Conservation (phyloP, 2,113 vertebrate genomes). For the Campylomormyrus numenius region DNA sequence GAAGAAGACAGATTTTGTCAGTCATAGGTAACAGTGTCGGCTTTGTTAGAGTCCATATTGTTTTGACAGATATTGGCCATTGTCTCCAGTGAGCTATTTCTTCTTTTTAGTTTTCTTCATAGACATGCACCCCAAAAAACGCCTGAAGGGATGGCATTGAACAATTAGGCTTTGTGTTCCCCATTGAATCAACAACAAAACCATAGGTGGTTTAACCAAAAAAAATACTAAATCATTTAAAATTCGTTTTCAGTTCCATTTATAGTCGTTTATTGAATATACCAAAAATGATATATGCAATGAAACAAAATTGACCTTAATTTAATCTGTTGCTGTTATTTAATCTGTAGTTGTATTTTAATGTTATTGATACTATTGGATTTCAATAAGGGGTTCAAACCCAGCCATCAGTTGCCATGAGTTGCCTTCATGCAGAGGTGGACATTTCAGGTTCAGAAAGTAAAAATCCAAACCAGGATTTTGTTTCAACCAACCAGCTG, state of each 20-base stretch:
- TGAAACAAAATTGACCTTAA: neutral
- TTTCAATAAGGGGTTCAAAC: neutral
- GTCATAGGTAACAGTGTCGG: constrained; percentile 43
- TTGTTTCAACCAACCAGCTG: neutral
- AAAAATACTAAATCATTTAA: neutral
- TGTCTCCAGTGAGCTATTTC: constrained; percentile 37
- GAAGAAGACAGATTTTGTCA: constrained; percentile 40
- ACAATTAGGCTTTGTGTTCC: constrained; percentile 55
- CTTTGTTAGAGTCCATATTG: constrained; percentile 46
- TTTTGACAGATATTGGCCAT: constrained; percentile 46
- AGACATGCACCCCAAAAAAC: constrained; percentile 48
- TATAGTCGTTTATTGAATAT: neutral
- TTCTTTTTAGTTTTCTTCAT: constrained; percentile 40
- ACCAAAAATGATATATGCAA: neutral
- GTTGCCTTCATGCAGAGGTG: neutral
- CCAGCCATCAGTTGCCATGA: neutral
- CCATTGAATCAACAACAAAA: constrained; percentile 34
- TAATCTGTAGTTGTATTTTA: neutral
- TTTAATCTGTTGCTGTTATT: neutral
- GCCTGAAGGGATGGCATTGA: constrained; percentile 41
- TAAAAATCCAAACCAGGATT: no score
- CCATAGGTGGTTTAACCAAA: constrained; percentile 16
- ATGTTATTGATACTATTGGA: neutral
- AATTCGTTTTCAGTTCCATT: neutral
- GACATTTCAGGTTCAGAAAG: no score